Evolutionary conservation across 2,113 vertebrate species (phyloP).

Genomic region (Poeciliopsis prolifica): DNA sequence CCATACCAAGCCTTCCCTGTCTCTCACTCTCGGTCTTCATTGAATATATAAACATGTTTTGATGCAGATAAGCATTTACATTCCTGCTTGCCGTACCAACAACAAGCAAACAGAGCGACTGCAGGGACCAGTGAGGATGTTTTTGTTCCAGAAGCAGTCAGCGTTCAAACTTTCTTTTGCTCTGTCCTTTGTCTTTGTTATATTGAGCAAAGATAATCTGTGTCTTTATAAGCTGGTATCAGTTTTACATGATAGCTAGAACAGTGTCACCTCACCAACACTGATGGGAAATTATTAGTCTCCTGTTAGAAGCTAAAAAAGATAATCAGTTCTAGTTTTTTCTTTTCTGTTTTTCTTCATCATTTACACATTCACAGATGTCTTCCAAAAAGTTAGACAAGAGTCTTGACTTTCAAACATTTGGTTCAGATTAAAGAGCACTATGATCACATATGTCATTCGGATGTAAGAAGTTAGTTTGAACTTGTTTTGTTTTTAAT

Average conservation of each 20-base stretch:
- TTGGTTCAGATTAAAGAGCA: neutral
- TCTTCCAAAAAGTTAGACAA: neutral
- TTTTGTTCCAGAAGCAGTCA: constrained; percentile 21
- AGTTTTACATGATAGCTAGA: neutral
- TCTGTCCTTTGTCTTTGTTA: constrained; percentile 29
- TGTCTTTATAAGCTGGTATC: neutral
- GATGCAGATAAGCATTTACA: constrained; percentile 49
- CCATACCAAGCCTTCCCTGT: constrained; percentile 37
- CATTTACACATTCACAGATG: neutral
- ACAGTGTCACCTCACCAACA: neutral
- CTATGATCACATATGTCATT: neutral
- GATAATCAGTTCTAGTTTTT: neutral
- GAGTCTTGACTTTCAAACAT: constrained; percentile 1
- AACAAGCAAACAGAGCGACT: neutral
- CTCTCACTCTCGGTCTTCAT: constrained; percentile 21
- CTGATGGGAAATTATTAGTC: neutral
- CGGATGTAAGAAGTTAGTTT: too few relatives aligned
- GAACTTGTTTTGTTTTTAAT: too few relatives aligned
- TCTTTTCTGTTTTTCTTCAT: too few relatives aligned
- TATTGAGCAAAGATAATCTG: neutral
- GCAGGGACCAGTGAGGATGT: constrained; percentile 25
- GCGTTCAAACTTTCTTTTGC: constrained; percentile 8
- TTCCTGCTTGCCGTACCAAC: neutral
- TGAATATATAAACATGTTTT: constrained; percentile 60
- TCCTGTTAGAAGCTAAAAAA: neutral